These are phyloP conservation scores for Myripristis jacobus DNA, from an alignment of 2,797 vertebrate species.

Conservation along the genomic window DNA sequence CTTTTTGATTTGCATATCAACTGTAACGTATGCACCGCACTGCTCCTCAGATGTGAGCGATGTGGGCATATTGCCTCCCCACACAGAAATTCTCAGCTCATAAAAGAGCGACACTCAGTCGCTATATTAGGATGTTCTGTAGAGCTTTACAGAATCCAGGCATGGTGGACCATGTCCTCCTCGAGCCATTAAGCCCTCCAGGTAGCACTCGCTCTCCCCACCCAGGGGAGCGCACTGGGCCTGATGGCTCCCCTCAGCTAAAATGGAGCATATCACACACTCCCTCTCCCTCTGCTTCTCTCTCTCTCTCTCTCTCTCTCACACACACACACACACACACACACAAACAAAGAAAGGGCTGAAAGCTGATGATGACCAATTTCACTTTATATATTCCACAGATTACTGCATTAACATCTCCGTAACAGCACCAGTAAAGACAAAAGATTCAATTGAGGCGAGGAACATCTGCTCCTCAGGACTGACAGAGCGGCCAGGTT, in stretches of 20 bases:
- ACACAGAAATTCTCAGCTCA: constrained; percentile 37
- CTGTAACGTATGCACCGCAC: not conserved
- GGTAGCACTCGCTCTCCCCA: constrained; percentile 53
- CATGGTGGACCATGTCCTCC: constrained; percentile 69
- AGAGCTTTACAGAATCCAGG: constrained; percentile 58
- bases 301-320: constrained; percentile 21
- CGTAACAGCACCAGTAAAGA: constrained; percentile 62
- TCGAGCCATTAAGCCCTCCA: constrained; percentile 80
- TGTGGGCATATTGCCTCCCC: constrained; percentile 2
- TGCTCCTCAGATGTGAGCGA: not conserved
- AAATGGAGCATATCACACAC: constrained; percentile 46
- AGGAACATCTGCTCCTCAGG: constrained; percentile 65
- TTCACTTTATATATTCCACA: constrained; percentile 79
- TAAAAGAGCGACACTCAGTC: constrained; percentile 48
- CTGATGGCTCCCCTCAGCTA: constrained; percentile 56
- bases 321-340: constrained; percentile 30
- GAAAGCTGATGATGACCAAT: constrained; percentile 77
- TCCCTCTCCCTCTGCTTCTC: constrained; percentile 12
- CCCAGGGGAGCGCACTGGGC: constrained; percentile 58
- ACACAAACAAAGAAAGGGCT: constrained; percentile 27
- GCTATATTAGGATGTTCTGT: constrained; percentile 54
- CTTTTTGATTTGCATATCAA: constrained; percentile 30
- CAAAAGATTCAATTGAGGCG: constrained; percentile 37
- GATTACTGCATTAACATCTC: constrained; percentile 81
- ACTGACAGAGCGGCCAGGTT: constrained; percentile 44